Evolutionary conservation across 2,888 invertebrate genomes (phyloP).

Genomic region (Aproaerema taeniolella): DNA sequence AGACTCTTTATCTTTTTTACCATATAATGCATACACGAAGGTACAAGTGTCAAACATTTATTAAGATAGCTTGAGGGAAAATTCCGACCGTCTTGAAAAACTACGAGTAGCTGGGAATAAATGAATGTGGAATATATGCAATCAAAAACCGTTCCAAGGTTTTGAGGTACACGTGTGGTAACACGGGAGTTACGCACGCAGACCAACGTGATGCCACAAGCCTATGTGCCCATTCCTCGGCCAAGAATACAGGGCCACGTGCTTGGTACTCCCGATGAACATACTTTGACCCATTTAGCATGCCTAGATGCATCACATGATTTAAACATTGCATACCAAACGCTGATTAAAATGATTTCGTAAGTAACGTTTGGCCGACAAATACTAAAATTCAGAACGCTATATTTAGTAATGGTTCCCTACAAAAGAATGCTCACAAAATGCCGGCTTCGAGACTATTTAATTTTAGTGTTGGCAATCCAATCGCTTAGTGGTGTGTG

Average conservation of each 20-base stretch:
- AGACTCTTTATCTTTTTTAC: too few relatives aligned
- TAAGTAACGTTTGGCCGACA: too few relatives aligned
- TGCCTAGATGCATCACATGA: conserved; percentile 1
- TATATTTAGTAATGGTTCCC: too few relatives aligned
- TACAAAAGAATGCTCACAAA: too few relatives aligned
- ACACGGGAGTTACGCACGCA: conserved; percentile 28
- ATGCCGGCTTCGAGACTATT: too few relatives aligned
- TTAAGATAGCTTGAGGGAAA: background rate
- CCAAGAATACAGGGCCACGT: conserved; percentile 1
- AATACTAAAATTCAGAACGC: too few relatives aligned
- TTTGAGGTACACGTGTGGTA: conserved; percentile 35
- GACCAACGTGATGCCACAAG: conserved; percentile 36
- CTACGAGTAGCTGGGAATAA: conserved; percentile 38
- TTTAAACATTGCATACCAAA: conserved; percentile 2
- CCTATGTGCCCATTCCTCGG: conserved; percentile 1
- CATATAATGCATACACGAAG: too few relatives aligned
- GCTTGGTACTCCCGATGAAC: background rate
- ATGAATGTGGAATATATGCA: conserved; percentile 39
- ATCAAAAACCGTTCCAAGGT: conserved; percentile 36
- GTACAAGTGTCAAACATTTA: too few relatives aligned
- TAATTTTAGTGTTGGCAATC: too few relatives aligned
- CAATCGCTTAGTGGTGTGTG: too few relatives aligned
- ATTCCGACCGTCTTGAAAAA: conserved; percentile 36
- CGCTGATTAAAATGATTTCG: background rate
- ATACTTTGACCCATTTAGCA: conserved; percentile 5